Conservation (phyloP, 2,888 invertebrate genomes). For the Sinentomon sp. region DNA sequence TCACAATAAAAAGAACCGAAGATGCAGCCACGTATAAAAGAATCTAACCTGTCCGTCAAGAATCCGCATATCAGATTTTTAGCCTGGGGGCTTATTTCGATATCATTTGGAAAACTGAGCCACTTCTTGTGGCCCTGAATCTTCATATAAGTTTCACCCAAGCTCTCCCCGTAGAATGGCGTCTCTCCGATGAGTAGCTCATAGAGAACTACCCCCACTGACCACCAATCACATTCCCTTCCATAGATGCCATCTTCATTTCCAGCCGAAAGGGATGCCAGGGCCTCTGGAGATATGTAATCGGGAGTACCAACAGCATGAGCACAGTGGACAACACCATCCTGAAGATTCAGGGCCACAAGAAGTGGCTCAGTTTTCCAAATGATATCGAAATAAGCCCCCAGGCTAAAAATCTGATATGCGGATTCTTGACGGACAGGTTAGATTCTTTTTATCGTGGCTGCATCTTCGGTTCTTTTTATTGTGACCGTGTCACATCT, state of each 20-base stretch:
- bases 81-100: conserved; percentile 68
- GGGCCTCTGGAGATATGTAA: conserved; percentile 94
- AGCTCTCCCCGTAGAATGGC: conserved; percentile 93
- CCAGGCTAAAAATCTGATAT: conserved; percentile 49
- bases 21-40: no score
- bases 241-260: conserved; percentile 89
- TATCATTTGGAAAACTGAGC: conserved; percentile 68
- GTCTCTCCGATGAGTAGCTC: conserved; percentile 98
- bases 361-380: conserved; percentile 80
- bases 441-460: no score
- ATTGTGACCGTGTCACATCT: no score
- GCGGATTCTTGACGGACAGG: conserved; percentile 78
- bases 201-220: conserved; percentile 82
- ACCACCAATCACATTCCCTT: conserved; percentile 97
- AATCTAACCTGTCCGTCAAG: conserved; percentile 48
- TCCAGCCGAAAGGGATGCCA: conserved; percentile 68
- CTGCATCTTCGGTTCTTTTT: no score
- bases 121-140: conserved; percentile 98
- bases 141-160: conserved; percentile 92
- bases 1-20: neutral
- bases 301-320: conserved; percentile 98
- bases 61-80: conserved; percentile 61
- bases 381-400: conserved; percentile 71
- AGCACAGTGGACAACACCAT: conserved; percentile 81
- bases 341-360: conserved; percentile 26